Conservation (phyloP, 2,797 vertebrate genomes). For the Myotis daubentonii region DNA sequence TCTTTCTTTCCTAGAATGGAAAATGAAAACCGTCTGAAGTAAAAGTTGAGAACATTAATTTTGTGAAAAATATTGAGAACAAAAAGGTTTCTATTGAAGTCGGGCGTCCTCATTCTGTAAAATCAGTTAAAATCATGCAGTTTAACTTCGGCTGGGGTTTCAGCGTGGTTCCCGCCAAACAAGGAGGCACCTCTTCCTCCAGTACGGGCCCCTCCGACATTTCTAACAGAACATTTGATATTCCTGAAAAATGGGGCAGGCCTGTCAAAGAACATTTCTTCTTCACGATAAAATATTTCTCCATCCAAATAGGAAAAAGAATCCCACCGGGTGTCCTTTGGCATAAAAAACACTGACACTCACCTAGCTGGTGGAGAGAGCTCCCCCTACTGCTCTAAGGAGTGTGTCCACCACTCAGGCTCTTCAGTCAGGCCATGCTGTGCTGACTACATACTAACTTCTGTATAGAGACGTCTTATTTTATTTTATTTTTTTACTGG, state of each 20-base stretch:
- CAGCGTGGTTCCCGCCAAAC: background rate
- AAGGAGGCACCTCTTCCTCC: background rate
- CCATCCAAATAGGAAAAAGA: background rate
- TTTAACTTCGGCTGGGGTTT: background rate
- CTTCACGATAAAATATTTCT: conserved; percentile 39
- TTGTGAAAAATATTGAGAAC: conserved; percentile 21
- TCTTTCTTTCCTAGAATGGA: conserved; percentile 88
- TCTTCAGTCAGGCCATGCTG: background rate
- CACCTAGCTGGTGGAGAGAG: background rate
- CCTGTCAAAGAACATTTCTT: background rate
- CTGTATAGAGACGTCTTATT: background rate
- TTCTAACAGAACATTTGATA: background rate
- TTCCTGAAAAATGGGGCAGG: background rate
- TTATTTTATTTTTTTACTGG: background rate
- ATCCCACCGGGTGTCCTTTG: background rate
- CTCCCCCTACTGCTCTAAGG: background rate
- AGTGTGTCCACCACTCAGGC: background rate
- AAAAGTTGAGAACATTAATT: background rate
- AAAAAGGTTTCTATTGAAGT: background rate
- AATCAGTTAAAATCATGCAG: background rate
- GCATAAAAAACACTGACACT: background rate
- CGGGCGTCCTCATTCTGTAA: background rate
- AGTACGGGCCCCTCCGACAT: background rate
- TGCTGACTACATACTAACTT: background rate
- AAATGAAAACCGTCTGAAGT: background rate